Conservation (phyloP, 2,113 vertebrate species). For the Alces alces region DNA sequence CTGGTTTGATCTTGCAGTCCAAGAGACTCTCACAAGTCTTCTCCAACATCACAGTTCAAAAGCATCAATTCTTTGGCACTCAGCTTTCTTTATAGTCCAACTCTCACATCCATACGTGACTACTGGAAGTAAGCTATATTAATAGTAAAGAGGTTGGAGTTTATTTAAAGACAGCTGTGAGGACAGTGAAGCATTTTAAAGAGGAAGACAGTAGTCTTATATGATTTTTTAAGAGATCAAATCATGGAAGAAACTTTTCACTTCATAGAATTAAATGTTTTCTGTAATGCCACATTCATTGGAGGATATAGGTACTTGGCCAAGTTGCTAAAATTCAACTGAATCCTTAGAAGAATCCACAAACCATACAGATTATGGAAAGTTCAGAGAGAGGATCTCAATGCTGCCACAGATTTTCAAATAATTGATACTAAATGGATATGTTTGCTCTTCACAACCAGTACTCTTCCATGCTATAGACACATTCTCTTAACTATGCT, state of each 20-base stretch:
- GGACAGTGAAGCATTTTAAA: background rate
- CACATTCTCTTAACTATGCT: background rate
- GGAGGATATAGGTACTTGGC: background rate
- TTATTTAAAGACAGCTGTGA: background rate
- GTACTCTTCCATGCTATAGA: background rate
- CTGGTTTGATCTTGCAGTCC: background rate
- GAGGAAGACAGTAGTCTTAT: background rate
- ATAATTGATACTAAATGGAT: background rate
- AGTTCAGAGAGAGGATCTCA: background rate
- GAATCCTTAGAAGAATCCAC: background rate
- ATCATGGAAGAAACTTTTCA: background rate
- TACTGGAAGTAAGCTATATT: background rate
- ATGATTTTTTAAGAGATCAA: background rate
- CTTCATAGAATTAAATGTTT: background rate
- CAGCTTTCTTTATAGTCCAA: background rate
- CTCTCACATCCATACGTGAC: background rate
- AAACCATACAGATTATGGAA: background rate
- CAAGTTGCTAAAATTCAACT: background rate
- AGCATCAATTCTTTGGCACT: background rate
- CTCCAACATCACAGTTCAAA: background rate
- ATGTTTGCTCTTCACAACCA: background rate
- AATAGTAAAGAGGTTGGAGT: background rate
- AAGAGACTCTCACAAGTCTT: background rate
- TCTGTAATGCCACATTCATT: background rate
- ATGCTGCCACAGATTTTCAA: background rate